Conservation (phyloP, 2,888 invertebrate genomes). For the Athripsodes cinereus region DNA sequence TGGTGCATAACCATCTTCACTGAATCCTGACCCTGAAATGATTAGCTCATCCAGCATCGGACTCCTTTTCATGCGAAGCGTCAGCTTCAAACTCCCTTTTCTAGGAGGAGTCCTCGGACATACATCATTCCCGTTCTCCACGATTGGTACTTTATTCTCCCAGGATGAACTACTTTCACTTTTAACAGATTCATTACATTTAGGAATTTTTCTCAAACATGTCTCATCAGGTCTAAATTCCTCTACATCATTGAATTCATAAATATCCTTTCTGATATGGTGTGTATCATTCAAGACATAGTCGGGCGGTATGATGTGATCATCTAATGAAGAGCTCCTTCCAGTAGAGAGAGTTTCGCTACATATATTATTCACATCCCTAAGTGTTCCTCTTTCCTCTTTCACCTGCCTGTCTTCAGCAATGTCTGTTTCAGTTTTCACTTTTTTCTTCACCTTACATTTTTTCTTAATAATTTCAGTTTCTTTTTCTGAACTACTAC, state of each 20-base stretch:
- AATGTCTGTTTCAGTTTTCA: slow-evolving; percentile 8
- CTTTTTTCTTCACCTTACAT: slow-evolving; percentile 23
- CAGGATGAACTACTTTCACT: slow-evolving; percentile 31
- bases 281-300: slow-evolving; percentile 14
- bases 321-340: slow-evolving; percentile 19
- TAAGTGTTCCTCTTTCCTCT: slow-evolving; percentile 12
- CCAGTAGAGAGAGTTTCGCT: slow-evolving; percentile 9
- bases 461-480: slow-evolving; percentile 23
- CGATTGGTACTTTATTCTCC: slow-evolving; percentile 33
- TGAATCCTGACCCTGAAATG: slow-evolving; percentile 66
- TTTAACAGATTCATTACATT: slow-evolving; percentile 27
- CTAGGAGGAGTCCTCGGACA: slow-evolving; percentile 54
- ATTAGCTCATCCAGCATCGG: slow-evolving; percentile 80
- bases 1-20: slow-evolving; percentile 51
- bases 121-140: slow-evolving; percentile 38
- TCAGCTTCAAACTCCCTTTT: slow-evolving; percentile 64
- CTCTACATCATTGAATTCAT: slow-evolving; percentile 48
- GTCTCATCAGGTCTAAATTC: slow-evolving; percentile 34
- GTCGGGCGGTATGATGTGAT: background rate
- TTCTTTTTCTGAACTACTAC: slow-evolving; percentile 35
- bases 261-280: slow-evolving; percentile 41
- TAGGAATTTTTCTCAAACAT: slow-evolving; percentile 29
- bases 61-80: slow-evolving; percentile 80
- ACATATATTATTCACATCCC: slow-evolving; percentile 25
- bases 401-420: slow-evolving; percentile 13